Conservation (phyloP, 2,113 vertebrate species). For the Athene noctua region DNA sequence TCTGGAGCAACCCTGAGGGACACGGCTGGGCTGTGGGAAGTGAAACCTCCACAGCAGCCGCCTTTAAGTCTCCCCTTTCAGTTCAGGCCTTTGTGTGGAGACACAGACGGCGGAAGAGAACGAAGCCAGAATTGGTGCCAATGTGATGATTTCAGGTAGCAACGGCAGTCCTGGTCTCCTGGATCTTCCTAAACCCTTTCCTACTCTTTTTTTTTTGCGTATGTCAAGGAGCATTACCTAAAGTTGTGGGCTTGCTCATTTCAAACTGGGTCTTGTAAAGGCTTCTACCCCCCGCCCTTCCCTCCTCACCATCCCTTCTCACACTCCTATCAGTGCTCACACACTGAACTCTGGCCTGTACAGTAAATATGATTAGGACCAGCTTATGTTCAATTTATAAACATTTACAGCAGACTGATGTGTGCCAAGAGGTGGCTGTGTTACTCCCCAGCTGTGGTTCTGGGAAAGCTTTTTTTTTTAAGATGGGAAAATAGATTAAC, state of each 20-base stretch:
- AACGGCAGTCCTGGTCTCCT: background rate
- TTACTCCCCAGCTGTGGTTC: background rate
- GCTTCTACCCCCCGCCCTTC: background rate
- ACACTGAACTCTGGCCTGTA: background rate
- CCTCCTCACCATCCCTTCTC: background rate
- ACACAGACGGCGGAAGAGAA: fast-evolving
- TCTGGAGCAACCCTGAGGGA: background rate
- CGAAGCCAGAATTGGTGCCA: background rate
- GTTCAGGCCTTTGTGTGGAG: background rate
- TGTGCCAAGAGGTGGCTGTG: background rate
- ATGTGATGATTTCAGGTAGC: background rate
- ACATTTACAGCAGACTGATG: background rate
- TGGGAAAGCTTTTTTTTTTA: background rate
- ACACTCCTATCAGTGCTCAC: background rate
- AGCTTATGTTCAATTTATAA: background rate
- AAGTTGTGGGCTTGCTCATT: fast-evolving
- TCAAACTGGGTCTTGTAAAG: background rate
- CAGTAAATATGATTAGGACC: background rate
- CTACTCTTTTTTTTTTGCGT: background rate
- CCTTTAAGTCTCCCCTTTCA: background rate
- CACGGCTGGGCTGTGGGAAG: background rate
- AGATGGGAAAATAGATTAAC: background rate
- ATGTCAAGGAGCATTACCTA: background rate
- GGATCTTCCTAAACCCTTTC: background rate
- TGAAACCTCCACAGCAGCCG: background rate